Percentiles rank a stretch among this genome's conserved stretches.
These are phyloP conservation scores for Benthosema pterotum DNA, from an alignment of 2,797 vertebrate species.

Conservation along the genomic window DNA sequence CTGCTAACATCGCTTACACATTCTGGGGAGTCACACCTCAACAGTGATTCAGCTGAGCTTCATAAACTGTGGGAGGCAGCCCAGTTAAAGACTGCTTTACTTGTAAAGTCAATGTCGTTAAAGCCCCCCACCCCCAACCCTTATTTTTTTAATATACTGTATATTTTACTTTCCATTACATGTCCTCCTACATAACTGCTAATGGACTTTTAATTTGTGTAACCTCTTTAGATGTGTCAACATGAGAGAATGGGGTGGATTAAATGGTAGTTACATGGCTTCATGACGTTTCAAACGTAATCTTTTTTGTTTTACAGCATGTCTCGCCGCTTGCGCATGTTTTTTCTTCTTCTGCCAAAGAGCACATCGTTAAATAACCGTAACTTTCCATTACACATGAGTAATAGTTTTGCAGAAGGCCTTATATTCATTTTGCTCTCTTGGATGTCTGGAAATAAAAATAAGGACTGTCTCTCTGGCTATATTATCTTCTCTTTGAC, in stretches of 20 bases:
- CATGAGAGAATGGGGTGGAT: constrained; percentile 42
- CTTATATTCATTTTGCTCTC: constrained; percentile 37
- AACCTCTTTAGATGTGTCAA: constrained; percentile 47
- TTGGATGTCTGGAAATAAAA: constrained; percentile 35
- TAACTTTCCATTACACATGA: constrained; percentile 29
- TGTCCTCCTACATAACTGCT: constrained; percentile 48
- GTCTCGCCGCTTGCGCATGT: constrained; percentile 12
- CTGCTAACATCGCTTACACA: background rate
- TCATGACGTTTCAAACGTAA: constrained; percentile 39
- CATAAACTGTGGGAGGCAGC: constrained; percentile 19
- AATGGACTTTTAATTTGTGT: constrained; percentile 61
- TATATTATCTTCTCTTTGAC: constrained; percentile 32
- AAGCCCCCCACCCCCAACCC: constrained; percentile 16
- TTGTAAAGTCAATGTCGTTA: constrained; percentile 46
- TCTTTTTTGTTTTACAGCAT: constrained; percentile 21
- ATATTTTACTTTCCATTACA: constrained; percentile 55
- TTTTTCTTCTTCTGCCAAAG: constrained; percentile 34
- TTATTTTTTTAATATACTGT: too few species aligned
- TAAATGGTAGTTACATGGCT: constrained; percentile 41
- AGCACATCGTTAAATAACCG: constrained; percentile 30
- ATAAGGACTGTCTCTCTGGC: constrained; percentile 14
- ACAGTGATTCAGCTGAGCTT: constrained; percentile 16
- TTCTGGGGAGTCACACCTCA: constrained; percentile 2
- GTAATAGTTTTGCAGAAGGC: constrained; percentile 14
- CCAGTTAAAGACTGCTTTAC: constrained; percentile 20